phyloP scores from a whole-genome alignment of 2,888 invertebrate genomes.

The Epirrita christyi region DNA sequence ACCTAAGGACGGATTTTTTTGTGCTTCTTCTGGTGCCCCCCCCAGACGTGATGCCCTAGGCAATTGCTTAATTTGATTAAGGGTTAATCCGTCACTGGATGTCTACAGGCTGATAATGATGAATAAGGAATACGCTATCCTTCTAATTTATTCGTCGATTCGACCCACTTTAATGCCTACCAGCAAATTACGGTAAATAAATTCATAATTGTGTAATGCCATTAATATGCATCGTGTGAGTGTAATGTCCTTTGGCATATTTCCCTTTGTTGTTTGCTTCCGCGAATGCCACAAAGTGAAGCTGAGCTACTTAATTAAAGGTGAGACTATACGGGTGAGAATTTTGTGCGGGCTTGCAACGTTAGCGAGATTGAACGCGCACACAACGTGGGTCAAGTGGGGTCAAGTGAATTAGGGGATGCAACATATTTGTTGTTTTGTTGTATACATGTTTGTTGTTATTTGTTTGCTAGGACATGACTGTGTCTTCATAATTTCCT shows the following conservation, averaged over 20 bases:
- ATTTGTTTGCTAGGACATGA: no score
- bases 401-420: no score
- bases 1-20: no score
- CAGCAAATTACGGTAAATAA: constrained; percentile 14
- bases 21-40: no score
- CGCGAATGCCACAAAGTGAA: constrained; percentile 73
- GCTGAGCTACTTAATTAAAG: constrained; percentile 65
- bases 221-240: constrained; percentile 32
- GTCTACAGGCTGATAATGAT: neutral
- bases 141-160: constrained; percentile 2
- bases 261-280: constrained; percentile 72
- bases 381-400: no score
- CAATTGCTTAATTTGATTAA: no score
- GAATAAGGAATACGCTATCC: neutral
- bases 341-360: constrained; percentile 22
- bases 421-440: no score
- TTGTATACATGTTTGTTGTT: no score
- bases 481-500: no score
- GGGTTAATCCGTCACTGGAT: no score
- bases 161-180: neutral
- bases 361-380: no score
- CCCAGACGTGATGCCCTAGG: no score
- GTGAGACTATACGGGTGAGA: constrained; percentile 47
- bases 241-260: constrained; percentile 61
- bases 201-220: constrained; percentile 27